Evolutionary conservation across 2,888 invertebrate species (phyloP), one percentile per base, ranked within the genome.

Genomic region (Ennomos fuscantarius): DNA sequence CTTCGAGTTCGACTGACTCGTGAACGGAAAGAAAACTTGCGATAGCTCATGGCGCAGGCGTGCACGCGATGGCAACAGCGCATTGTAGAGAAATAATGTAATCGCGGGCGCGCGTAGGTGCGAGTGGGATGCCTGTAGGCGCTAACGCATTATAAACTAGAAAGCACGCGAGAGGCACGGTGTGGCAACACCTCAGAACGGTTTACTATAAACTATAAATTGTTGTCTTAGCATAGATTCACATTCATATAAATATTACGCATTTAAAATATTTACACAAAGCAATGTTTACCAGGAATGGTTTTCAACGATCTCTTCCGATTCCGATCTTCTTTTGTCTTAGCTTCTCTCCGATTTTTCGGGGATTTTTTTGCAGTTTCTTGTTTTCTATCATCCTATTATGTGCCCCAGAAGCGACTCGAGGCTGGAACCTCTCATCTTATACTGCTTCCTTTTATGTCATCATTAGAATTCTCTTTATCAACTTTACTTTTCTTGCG

Each of bases 331-430:
- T 40, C 61, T 70, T 3, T 12, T 57, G 31, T 54, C 48, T 55
- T 58, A 56, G 8, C 45, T 49, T 9, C 36, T 57, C 31, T 55
- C 58, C n/a, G 13, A 15, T 10, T 13, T 49, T 9, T 59, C 50
- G 2, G 64, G 64, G 48, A 59, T 64, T 24, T 55, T n/a, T 64
- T 64, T 0, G 60, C 62, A 8, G 59, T 61, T 41, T 70, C 68
- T 5, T 65, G 60, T 37, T 60, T 72, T 33, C 62, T 60, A 9
- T 68, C 57, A 46, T 73, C 67, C 34, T 66, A n/a, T n/a, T n/a
- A 66, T 9, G 64, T 68, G 32, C 82, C 76, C 77, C 79, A 79
- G 48, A 77, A 79, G n/a, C 78, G 66, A 11, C 64, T 69, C 1
- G 72, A 66, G 6, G 12, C 46, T 1, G 45, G 32, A 9, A 61